Base-by-base conservation (phyloP, 2,888 invertebrate genomes). In the Cremastinae sp. region DNA sequence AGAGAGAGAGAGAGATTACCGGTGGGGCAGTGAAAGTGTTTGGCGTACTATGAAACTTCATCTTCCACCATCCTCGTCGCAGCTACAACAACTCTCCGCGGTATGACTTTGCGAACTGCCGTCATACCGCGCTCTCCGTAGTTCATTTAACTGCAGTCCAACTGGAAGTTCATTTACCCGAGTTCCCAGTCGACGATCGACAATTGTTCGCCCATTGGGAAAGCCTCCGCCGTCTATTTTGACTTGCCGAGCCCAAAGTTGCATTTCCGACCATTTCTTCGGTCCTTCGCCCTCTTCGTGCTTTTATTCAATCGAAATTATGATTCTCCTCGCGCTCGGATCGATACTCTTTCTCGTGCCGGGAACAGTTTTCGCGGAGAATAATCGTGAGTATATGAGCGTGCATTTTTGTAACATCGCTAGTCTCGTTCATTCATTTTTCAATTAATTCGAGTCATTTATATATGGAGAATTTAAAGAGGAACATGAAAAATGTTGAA, bases 21-120 rank as follows among this genome's bases (percentile, higher is more conserved):
- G 76, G 70, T 71, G 74, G 69, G 54, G 72, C 75, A 72, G 80
- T 79, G 80, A 80, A 80, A 80, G 80, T 80, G 62, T 78, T 69
- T 51, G 71, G 74, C 54, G 28, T 28, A 65, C 77, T 64, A 64
- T 36, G 64, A 76, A 73, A 76, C 75, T 68, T 68, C 75, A 76
- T 76, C 75, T 76, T 76, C 75, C 75, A 75, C 64, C 51, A 51
- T 62, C 18, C 53, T 34, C 16, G 45, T 41, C 38, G 18, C 41
- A 14, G 51, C 36, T 45, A 68, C 47, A 45, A 5, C 28, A 3
- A 3, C 28, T 28, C 28, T 28, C 28, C 36, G 54, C 38, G 45
- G 36, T 45, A 56, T 49, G 49, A 47, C 20, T 69, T 59, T 28
- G 41, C 58, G 10, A 51, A 41, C 69, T 28, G 28, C 28, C 28